Conservation (phyloP, 2,888 invertebrate species). For the Agelastica alni region DNA sequence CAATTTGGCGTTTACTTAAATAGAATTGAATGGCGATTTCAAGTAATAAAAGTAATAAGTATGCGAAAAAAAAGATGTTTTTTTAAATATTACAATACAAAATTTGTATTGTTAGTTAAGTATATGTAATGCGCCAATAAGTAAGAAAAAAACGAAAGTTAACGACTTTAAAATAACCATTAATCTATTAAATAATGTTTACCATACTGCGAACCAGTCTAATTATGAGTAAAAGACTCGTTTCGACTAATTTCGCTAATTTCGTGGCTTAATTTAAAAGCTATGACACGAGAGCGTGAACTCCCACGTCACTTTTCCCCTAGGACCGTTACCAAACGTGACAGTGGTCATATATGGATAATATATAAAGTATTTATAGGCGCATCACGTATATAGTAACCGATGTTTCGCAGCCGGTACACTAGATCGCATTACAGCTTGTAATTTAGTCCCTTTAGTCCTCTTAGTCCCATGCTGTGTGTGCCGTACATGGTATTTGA, state of each 20-base stretch:
- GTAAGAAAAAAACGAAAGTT: too few species aligned
- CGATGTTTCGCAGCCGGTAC: constrained; percentile 52
- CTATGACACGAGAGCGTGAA: constrained; percentile 24
- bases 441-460: constrained; percentile 51
- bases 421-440: constrained; percentile 52
- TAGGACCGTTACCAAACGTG: constrained; percentile 29
- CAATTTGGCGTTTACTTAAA: too few species aligned
- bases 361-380: constrained; percentile 50
- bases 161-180: background rate
- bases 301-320: constrained; percentile 18
- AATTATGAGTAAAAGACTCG: constrained; percentile 20
- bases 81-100: too few species aligned
- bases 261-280: constrained; percentile 28
- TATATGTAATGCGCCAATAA: too few species aligned
- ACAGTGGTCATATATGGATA: constrained; percentile 46
- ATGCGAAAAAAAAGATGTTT: too few species aligned
- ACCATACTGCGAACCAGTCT: constrained; percentile 12
- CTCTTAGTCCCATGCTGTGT: constrained; percentile 34
- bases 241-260: constrained; percentile 32
- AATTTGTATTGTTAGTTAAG: too few species aligned
- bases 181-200: constrained; percentile 2
- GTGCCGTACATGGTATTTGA: constrained; percentile 21
- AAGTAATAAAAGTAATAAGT: too few species aligned
- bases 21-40: too few species aligned
- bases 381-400: constrained; percentile 52